Percentiles rank a stretch among this genome's conserved stretches.
Evolutionary conservation across 2,797 vertebrate species (phyloP).

Genomic region (Schizopygopsis pylzovi): DNA sequence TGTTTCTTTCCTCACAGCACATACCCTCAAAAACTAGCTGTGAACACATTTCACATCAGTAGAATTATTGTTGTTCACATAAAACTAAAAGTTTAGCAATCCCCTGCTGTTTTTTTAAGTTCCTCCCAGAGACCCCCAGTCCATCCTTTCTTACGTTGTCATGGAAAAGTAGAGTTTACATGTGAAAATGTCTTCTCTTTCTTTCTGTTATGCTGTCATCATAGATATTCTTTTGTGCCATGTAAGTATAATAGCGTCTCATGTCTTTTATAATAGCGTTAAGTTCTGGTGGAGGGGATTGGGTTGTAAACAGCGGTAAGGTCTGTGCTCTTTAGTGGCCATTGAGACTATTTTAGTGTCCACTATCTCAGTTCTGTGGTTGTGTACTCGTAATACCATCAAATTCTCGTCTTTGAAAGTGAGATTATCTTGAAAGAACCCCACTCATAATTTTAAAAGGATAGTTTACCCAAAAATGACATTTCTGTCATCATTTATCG

Average conservation of each 20-base stretch:
- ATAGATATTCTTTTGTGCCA: conserved; percentile 96
- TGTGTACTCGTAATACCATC: conserved; percentile 6
- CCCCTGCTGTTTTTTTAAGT: conserved; percentile 40
- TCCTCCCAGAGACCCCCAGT: conserved; percentile 17
- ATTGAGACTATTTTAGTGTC: conserved; percentile 12
- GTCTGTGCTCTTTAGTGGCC: conserved; percentile 34
- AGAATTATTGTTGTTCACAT: conserved; percentile 39
- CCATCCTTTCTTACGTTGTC: conserved; percentile 24
- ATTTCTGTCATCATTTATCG: neutral
- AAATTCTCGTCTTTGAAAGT: neutral
- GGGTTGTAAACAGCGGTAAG: conserved; percentile 15
- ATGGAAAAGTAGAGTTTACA: conserved; percentile 54
- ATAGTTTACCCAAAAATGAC: conserved; percentile 23
- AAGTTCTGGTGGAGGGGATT: conserved; percentile 61
- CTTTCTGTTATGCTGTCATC: conserved; percentile 78
- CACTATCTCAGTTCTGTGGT: conserved; percentile 18
- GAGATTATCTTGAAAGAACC: neutral
- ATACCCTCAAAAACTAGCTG: conserved; percentile 8
- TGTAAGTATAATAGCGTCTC: conserved; percentile 86
- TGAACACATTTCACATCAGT: neutral
- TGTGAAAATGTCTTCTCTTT: conserved; percentile 64
- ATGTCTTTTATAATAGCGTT: conserved; percentile 60
- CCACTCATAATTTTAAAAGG: neutral
- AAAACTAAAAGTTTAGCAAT: conserved; percentile 38
- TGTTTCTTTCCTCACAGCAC: conserved; percentile 25